Base-by-base conservation (phyloP, 2,888 invertebrate species). In the Dolichomitus sp. region DNA sequence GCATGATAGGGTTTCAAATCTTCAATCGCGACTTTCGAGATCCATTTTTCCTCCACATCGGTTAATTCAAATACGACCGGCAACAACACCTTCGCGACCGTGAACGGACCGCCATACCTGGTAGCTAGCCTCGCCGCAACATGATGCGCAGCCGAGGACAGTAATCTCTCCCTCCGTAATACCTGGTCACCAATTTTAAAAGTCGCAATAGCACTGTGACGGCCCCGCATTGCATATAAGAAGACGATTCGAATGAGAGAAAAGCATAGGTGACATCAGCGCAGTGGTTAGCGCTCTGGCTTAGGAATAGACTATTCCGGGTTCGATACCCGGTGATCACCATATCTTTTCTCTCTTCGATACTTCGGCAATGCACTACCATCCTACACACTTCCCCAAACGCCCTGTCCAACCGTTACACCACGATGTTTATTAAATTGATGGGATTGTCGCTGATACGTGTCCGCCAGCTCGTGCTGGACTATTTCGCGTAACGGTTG, bases 371-470 rank as follows among this genome's bases (percentile, higher is more conserved):
- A n/a, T n/a, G n/a, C n/a, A n/a, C n/a, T n/a, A n/a, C n/a, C n/a
- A n/a, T n/a, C n/a, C n/a, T n/a, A n/a, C n/a, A n/a, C n/a, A n/a
- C n/a, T n/a, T n/a, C n/a, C n/a, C n/a, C n/a, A n/a, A n/a, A n/a
- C n/a, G n/a, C n/a, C n/a, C n/a, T n/a, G n/a, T n/a, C n/a, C n/a
- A n/a, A n/a, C n/a, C n/a, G n/a, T n/a, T n/a, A n/a, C n/a, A n/a
- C n/a, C n/a, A n/a, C 57, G 27, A 4, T 48, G 75, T 12, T 37
- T 66, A 4, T 75, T 75, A 14, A 66, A 75, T 11, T 59, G 50
- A 0, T 3, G 17, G 0, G 77, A 14, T 2, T 61, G 69, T 0
- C 11, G 40, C 14, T 19, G 61, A 7, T 52, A 77, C 5, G 61
- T 59, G n/a, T 61, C 69, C 17, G 69, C 70, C 0, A 77, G n/a